Percentiles rank a stretch among this genome's conserved stretches.
Evolutionary conservation across 1,140 invertebrate genomes (phyloP).

Genomic region (Chionoecetes opilio): DNA sequence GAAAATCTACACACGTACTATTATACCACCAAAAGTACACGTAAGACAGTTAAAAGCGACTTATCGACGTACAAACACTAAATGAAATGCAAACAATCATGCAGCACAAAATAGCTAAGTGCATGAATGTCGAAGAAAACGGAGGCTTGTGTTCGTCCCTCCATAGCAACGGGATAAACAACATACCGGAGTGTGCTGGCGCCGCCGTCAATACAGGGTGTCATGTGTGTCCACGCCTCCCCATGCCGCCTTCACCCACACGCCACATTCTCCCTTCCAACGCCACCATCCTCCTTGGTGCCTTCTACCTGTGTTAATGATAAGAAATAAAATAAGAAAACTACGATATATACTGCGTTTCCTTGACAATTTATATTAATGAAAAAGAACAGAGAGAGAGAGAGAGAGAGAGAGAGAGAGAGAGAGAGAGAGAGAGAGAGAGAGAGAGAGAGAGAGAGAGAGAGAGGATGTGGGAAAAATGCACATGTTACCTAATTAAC

Average conservation of each 20-base stretch:
- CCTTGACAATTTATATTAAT: neutral
- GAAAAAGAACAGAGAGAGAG: neutral
- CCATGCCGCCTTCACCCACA: too few relatives aligned
- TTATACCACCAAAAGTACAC: too few relatives aligned
- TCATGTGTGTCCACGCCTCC: neutral
- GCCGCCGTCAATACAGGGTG: neutral
- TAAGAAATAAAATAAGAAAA: too few relatives aligned
- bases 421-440: conserved; percentile 3
- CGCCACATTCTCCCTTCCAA: too few relatives aligned
- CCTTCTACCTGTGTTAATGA: too few relatives aligned
- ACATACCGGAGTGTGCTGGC: neutral
- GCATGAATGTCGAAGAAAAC: conserved; percentile 41
- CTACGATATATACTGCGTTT: too few relatives aligned
- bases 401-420: conserved; percentile 13
- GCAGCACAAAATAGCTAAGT: neutral
- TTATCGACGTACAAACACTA: neutral
- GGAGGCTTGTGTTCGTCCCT: conserved; percentile 39
- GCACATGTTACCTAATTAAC: too few relatives aligned
- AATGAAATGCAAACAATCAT: neutral
- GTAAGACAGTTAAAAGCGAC: too few relatives aligned
- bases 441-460: too few relatives aligned
- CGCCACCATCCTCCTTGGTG: too few relatives aligned
- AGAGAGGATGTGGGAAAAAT: too few relatives aligned
- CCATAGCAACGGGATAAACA: conserved; percentile 74
- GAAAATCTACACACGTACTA: too few relatives aligned